phyloP scores from a whole-genome alignment of 2,888 invertebrate genomes.

The Beris chalybata region DNA sequence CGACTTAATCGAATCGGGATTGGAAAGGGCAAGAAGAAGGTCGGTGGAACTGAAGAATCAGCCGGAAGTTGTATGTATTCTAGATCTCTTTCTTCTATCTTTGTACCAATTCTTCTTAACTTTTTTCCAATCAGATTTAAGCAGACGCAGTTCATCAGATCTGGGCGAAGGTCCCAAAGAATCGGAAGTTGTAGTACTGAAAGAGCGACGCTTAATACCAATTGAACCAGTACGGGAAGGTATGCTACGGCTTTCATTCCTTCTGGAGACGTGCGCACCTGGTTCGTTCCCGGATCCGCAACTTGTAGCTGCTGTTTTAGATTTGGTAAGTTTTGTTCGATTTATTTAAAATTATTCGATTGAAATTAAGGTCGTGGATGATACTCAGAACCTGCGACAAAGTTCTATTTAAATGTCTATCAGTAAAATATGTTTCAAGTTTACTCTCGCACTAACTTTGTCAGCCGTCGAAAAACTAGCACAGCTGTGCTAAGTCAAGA shows the following conservation, averaged over 20 bases:
- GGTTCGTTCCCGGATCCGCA: constrained; percentile 96
- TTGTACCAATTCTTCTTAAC: constrained; percentile 3
- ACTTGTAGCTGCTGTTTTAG: constrained; percentile 88
- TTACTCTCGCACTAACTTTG: no score
- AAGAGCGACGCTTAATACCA: constrained; percentile 83
- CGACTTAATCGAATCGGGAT: constrained; percentile 82
- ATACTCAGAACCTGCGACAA: no score
- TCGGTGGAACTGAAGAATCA: constrained; percentile 84
- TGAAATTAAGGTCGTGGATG: no score
- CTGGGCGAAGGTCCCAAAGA: constrained; percentile 77
- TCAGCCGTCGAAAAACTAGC: no score
- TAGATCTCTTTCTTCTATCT: not conserved
- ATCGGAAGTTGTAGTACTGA: constrained; percentile 84
- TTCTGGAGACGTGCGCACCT: constrained; percentile 93
- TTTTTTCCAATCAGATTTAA: constrained; percentile 60
- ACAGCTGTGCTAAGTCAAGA: no score
- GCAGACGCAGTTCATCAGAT: constrained; percentile 82
- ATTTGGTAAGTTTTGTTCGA: constrained; percentile 69
- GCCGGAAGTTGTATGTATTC: constrained; percentile 69
- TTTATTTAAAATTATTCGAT: no score
- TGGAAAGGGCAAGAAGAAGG: constrained; percentile 84
- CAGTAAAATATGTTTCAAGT: no score
- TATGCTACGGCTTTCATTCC: constrained; percentile 84
- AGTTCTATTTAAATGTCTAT: no score
- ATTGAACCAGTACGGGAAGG: constrained; percentile 81